Evolutionary conservation across 2,113 vertebrate genomes (phyloP).

Genomic region (Oostethus manadensis): DNA sequence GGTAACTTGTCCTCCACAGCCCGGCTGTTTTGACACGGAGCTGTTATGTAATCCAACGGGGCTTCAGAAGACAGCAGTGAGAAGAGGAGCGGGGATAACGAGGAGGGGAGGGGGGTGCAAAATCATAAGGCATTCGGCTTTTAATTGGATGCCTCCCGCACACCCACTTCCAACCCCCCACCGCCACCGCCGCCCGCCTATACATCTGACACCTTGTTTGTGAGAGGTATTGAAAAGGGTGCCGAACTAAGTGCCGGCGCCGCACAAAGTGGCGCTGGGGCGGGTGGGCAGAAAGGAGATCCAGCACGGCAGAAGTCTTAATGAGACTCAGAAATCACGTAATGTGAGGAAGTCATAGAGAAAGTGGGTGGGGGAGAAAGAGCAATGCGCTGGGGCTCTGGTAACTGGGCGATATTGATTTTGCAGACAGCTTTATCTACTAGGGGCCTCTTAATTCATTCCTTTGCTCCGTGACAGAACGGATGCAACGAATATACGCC

Average conservation of each 20-base stretch:
- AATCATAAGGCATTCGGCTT: slow-evolving; percentile 65
- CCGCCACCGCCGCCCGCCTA: slow-evolving; percentile 23
- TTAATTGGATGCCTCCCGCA: slow-evolving; percentile 67
- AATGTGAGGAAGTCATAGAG: slow-evolving; percentile 33
- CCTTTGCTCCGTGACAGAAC: not conserved
- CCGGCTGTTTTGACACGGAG: slow-evolving; percentile 57
- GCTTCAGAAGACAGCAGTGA: slow-evolving; percentile 31
- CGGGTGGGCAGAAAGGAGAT: slow-evolving; percentile 13
- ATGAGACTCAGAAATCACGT: slow-evolving; percentile 48
- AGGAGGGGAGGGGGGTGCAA: slow-evolving; percentile 8
- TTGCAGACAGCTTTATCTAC: slow-evolving; percentile 9
- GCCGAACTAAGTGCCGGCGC: slow-evolving; percentile 17
- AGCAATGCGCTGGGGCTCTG: slow-evolving; percentile 14
- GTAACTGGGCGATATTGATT: slow-evolving; percentile 28
- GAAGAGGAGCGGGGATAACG: not conserved
- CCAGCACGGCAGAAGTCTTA: slow-evolving; percentile 51
- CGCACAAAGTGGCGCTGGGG: slow-evolving; percentile 13
- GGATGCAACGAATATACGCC: not conserved
- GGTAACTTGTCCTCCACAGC: slow-evolving; percentile 62
- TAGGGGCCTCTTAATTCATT: slow-evolving; percentile 7
- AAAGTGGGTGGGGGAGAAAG: slow-evolving; percentile 18
- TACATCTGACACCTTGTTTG: slow-evolving; percentile 58
- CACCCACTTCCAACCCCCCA: not conserved
- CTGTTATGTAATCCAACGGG: slow-evolving; percentile 66
- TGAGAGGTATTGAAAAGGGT: slow-evolving; percentile 26